phyloP scores from a whole-genome alignment of 2,888 invertebrate species.

The Thereva nobilitata region DNA sequence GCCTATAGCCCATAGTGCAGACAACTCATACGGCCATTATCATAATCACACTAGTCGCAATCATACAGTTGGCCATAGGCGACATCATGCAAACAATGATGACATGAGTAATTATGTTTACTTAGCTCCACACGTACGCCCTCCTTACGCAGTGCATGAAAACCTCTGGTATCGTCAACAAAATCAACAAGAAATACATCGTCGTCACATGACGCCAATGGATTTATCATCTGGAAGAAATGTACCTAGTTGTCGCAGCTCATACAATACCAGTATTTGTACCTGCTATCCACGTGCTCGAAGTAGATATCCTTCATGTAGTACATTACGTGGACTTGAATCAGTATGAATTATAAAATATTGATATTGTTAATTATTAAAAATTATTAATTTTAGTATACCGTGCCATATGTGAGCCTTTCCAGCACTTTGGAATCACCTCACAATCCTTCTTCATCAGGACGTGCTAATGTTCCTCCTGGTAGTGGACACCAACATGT shows the following conservation, averaged over 20 bases:
- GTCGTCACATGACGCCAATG: slow-evolving; percentile 60
- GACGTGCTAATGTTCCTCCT: slow-evolving; percentile 8
- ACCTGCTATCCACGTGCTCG: slow-evolving; percentile 54
- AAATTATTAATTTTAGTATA: slow-evolving; percentile 43
- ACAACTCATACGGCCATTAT: slow-evolving; percentile 38
- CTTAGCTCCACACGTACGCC: slow-evolving; percentile 53
- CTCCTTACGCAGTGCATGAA: slow-evolving; percentile 75
- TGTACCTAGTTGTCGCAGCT: slow-evolving; percentile 51
- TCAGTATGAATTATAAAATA: slow-evolving; percentile 46
- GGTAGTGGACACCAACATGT: slow-evolving; percentile 62
- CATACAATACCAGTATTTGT: slow-evolving; percentile 51
- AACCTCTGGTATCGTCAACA: slow-evolving; percentile 76
- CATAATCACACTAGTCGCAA: slow-evolving; percentile 19
- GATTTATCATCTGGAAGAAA: slow-evolving; percentile 54
- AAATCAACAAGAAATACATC: slow-evolving; percentile 64
- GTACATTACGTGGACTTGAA: slow-evolving; percentile 53
- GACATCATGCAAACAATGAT: slow-evolving; percentile 41
- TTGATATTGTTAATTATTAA: background rate
- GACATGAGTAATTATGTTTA: slow-evolving; percentile 46
- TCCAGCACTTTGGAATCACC: slow-evolving; percentile 43
- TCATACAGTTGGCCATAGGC: slow-evolving; percentile 14
- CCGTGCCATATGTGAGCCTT: slow-evolving; percentile 44
- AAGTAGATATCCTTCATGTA: slow-evolving; percentile 35
- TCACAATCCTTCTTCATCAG: slow-evolving; percentile 44
- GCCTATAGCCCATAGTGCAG: slow-evolving; percentile 47